These are phyloP conservation scores for Gryllus bimaculatus DNA, from an alignment of 1,140 invertebrate species.

Conservation along the genomic window DNA sequence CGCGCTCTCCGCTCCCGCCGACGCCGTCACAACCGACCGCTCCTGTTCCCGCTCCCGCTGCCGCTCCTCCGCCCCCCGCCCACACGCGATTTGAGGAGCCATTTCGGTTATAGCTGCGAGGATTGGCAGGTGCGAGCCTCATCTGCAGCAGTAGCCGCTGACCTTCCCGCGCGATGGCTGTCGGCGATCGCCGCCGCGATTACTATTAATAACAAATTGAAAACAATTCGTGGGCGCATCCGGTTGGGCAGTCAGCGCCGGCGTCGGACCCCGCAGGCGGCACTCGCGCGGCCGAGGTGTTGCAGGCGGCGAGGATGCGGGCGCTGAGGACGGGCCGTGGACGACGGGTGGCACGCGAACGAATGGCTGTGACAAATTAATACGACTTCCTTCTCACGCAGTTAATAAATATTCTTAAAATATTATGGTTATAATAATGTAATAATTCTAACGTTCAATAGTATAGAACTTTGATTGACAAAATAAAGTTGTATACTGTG, in stretches of 20 bases:
- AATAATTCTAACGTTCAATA: no score
- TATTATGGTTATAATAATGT: no score
- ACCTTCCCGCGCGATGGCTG: neutral
- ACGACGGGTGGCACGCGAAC: no score
- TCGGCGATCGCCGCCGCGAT: neutral
- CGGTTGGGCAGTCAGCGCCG: neutral
- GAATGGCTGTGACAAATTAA: no score
- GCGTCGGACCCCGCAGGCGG: no score
- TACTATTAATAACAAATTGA: constrained; percentile 2
- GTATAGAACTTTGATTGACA: no score
- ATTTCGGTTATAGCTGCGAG: neutral
- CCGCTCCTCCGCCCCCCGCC: neutral
- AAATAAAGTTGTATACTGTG: no score
- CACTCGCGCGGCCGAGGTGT: no score
- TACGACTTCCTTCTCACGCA: no score
- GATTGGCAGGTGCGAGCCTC: neutral
- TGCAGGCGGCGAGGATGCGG: no score
- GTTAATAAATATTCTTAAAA: no score
- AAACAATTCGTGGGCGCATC: neutral
- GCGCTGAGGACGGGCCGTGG: no score
- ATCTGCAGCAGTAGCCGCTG: neutral
- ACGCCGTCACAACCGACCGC: neutral
- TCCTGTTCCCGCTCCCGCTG: neutral
- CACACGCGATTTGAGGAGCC: neutral
- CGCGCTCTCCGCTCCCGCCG: neutral